Evolutionary conservation across 2,888 invertebrate species (phyloP), one percentile per base, ranked within the genome.

Genomic region (Microctonus hyperodae): DNA sequence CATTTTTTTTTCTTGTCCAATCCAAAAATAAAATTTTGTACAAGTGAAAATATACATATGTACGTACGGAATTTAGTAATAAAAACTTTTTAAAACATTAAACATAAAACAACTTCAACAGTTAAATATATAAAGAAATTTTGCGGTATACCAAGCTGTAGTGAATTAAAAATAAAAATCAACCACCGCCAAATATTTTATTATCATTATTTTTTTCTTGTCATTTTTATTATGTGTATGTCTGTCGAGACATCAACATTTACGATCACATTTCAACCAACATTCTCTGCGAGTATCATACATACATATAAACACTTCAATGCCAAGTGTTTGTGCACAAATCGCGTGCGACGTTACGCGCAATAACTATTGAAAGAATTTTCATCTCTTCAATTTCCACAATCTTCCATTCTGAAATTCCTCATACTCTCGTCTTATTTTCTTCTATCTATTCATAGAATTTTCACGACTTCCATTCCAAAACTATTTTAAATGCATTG

Each of bases 311-410:
- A 13, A 13, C 16, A 44, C 16, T 44, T 44, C 20, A 16, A 44
- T n/a, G 5, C 44, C 16, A 44, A 44, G 44, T 44, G 9, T 44
- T 44, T n/a, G 44, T 44, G 44, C 44, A 44, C 23, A 31, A 55
- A 64, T 68, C 64, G 60, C 58, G 44, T 51, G 55, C 28, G 20
- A 57, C 58, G 62, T 68, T 62, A 62, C 62, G 68, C 62, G 56
- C 64, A 28, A 58, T 59, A 44, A 11, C 53, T 57, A 48, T 44
- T 56, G 44, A 44, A 60, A 55, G 60, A 57, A 48, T 56, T 64
- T 51, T 31, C 37, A 11, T 50, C 48, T 60, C 59, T 31, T 31
- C 44, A 7, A 28, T 7, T n/a, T 57, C n/a, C 37, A 20, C 16
- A 16, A 16, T 7, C 44, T 44, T 16, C 48, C 7, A 11, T 31